Conservation (phyloP, 2,113 vertebrate genomes). For the Cavia porcellus region DNA sequence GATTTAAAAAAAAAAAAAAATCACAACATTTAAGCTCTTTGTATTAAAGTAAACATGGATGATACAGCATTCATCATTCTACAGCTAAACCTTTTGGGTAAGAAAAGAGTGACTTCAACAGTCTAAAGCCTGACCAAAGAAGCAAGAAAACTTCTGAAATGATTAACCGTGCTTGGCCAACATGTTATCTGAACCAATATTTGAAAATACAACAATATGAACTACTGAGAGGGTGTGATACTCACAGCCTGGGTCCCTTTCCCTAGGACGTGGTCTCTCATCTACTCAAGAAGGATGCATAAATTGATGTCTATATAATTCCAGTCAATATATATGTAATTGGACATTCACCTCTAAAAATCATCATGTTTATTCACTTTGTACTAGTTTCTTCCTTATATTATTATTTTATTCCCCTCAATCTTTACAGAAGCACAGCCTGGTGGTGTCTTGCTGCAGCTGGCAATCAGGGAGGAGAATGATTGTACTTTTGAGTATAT, state of each 20-base stretch:
- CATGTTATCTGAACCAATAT: not conserved
- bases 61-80: not conserved
- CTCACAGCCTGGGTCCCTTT: not conserved
- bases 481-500: not conserved
- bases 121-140: not conserved
- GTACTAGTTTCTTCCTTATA: not conserved
- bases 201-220: not conserved
- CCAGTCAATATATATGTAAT: not conserved
- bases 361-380: not conserved
- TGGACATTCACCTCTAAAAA: not conserved
- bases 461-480: not conserved
- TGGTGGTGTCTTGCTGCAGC: not conserved
- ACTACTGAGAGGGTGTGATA: not conserved
- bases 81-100: not conserved
- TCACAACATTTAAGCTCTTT: not conserved
- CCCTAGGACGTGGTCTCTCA: not conserved
- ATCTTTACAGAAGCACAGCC: not conserved
- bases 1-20: not conserved
- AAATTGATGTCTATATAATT: not conserved
- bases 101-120: not conserved
- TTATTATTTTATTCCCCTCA: not conserved
- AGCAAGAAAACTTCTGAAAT: not conserved
- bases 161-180: not conserved
- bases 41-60: not conserved
- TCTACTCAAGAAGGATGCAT: not conserved